Evolutionary conservation across 2,797 vertebrate species (phyloP).

Genomic region (Pangasius larnaudii): DNA sequence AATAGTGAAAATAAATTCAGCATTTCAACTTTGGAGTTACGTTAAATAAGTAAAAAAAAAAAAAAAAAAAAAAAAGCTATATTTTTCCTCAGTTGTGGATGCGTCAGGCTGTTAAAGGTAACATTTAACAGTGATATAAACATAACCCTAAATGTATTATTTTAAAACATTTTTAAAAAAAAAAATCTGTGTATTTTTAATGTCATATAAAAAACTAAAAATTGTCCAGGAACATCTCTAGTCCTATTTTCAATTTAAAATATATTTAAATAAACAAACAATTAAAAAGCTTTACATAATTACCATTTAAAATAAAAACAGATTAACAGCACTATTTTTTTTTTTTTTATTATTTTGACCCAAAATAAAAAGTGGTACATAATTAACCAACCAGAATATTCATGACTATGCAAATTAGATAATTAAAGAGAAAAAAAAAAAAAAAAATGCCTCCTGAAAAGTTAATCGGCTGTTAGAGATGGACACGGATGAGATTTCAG

Average conservation of each 20-base stretch:
- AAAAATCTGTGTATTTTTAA: neutral
- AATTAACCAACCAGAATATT: conserved; percentile 2
- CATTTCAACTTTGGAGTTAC: too few species aligned
- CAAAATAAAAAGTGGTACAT: neutral
- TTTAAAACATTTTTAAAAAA: neutral
- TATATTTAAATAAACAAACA: neutral
- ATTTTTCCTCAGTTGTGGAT: neutral
- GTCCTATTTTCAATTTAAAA: neutral
- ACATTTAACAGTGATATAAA: too few species aligned
- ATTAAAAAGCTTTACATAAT: neutral
- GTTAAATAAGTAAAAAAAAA: too few species aligned
- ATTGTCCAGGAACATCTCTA: neutral
- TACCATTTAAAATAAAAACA: neutral
- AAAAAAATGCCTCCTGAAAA: neutral
- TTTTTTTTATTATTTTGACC: neutral
- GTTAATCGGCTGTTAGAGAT: neutral
- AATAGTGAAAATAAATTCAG: neutral
- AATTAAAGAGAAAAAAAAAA: neutral
- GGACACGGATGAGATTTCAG: neutral
- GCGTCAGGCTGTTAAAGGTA: neutral
- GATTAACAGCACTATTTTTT: neutral
- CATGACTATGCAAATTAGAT: conserved; percentile 1
- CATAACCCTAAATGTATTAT: neutral
- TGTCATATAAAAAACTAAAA: neutral
- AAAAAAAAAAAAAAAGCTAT: too few species aligned